Conservation (phyloP, 2,888 invertebrate species). For the Dryobota labecula region DNA sequence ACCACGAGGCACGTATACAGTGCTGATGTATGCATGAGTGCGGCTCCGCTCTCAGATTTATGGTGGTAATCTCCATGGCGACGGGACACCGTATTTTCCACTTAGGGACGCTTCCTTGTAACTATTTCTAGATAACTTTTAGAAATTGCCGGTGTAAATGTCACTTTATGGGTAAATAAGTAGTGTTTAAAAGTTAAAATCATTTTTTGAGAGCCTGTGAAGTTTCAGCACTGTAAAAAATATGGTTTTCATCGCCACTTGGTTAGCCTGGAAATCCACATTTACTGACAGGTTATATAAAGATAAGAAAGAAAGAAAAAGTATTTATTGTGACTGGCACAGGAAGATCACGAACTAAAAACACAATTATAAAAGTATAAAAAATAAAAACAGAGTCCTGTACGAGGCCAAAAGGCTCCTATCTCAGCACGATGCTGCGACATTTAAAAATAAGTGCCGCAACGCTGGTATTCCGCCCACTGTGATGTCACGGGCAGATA, state of each 20-base stretch:
- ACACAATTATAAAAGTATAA: no score
- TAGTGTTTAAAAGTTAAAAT: not conserved
- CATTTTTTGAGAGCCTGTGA: not conserved
- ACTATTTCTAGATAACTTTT: constrained; percentile 56
- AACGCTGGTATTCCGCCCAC: no score
- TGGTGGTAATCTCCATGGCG: constrained; percentile 72
- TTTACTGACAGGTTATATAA: no score
- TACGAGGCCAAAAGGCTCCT: no score
- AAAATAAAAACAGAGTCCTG: no score
- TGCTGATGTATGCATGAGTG: constrained; percentile 65
- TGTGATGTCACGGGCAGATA: no score
- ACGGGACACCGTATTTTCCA: constrained; percentile 70
- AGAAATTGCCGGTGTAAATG: constrained; percentile 20
- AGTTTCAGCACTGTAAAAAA: not conserved
- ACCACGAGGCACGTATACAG: constrained; percentile 44
- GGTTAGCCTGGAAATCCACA: not conserved
- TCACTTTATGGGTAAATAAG: not conserved
- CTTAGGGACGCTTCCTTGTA: constrained; percentile 60
- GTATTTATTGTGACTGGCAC: no score
- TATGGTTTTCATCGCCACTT: not conserved
- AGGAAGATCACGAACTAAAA: no score
- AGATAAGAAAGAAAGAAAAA: no score
- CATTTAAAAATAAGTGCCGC: no score
- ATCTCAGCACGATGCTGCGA: no score
- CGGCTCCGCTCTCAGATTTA: constrained; percentile 71